phyloP scores from a whole-genome alignment of 2,797 vertebrate genomes.

The Esox lucius region DNA sequence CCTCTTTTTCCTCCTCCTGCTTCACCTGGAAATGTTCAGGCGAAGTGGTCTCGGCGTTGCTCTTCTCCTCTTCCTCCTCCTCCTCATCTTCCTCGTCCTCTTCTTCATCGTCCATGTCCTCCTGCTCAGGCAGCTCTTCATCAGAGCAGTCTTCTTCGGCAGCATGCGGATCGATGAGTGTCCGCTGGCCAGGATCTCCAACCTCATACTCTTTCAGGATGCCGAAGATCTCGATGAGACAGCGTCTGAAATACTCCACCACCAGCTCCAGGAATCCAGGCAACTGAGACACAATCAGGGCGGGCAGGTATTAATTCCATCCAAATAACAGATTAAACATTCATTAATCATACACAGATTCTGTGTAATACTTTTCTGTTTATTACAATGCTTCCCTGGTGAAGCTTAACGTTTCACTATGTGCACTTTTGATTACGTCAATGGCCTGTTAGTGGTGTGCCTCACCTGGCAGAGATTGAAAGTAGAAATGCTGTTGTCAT shows the following conservation, averaged over 20 bases:
- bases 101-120: constrained; percentile 78
- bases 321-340: background rate
- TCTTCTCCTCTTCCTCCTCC: constrained; percentile 55
- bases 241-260: constrained; percentile 97
- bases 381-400: background rate
- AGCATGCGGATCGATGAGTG: constrained; percentile 86
- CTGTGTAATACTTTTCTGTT: background rate
- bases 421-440: too few relatives aligned
- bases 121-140: constrained; percentile 72
- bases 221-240: constrained; percentile 97
- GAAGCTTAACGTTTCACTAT: background rate
- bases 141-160: constrained; percentile 80
- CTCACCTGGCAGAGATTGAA: constrained; percentile 95
- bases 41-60: constrained; percentile 8
- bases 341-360: background rate
- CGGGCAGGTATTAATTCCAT: constrained; percentile 2
- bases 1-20: constrained; percentile 67
- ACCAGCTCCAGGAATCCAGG: constrained; percentile 95
- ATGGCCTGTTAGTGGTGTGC: background rate
- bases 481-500: constrained; percentile 96
- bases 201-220: constrained; percentile 98
- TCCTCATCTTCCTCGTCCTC: constrained; percentile 81
- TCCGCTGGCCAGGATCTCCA: constrained; percentile 93
- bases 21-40: constrained; percentile 63
- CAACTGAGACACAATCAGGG: constrained; percentile 71